Evolutionary conservation across 2,797 vertebrate species (phyloP).

Genomic region (Helarctos malayanus): DNA sequence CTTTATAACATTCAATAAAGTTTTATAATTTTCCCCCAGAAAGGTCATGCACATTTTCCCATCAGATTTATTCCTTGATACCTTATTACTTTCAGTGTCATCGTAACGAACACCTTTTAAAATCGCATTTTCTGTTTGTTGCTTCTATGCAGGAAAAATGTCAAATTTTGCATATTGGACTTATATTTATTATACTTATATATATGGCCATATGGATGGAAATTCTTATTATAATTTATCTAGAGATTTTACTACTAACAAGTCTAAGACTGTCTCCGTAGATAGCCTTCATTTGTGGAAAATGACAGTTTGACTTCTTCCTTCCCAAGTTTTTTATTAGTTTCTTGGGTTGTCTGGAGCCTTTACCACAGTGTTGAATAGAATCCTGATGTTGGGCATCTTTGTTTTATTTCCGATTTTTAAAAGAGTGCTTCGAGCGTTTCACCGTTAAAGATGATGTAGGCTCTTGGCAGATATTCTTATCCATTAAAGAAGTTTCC

Average conservation of each 20-base stretch:
- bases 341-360: neutral
- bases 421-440: neutral
- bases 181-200: fast-evolving
- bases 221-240: neutral
- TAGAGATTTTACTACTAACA: neutral
- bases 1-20: slow-evolving; percentile 56
- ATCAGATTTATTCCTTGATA: slow-evolving; percentile 21
- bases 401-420: neutral
- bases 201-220: neutral
- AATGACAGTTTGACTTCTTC: slow-evolving; percentile 21
- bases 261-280: neutral
- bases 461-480: neutral
- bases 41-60: slow-evolving; percentile 38
- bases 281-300: neutral
- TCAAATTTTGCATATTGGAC: slow-evolving; percentile 24
- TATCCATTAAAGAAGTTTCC: neutral
- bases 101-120: neutral
- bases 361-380: neutral
- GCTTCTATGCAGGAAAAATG: neutral
- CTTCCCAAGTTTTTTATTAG: neutral
- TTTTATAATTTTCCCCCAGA: neutral
- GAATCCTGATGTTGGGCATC: neutral
- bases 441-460: fast-evolving
- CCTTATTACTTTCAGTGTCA: neutral
- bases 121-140: slow-evolving; percentile 54